phyloP scores from a whole-genome alignment of 2,797 vertebrate species.

The Discoglossus pictus region DNA sequence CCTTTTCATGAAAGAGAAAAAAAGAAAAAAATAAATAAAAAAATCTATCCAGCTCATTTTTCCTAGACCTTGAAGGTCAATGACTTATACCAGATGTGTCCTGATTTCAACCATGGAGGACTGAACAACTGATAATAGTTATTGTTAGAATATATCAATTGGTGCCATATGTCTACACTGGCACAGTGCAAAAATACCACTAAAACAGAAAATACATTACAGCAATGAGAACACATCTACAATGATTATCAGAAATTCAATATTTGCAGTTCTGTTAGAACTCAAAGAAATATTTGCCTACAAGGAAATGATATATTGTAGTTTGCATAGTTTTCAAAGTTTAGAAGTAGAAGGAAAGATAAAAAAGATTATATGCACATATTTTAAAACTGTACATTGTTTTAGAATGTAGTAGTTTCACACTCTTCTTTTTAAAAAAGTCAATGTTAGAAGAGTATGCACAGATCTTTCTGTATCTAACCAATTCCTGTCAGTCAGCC shows the following conservation, averaged over 20 bases:
- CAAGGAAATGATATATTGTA: too few species aligned
- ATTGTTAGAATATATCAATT: constrained; percentile 65
- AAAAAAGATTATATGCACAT: too few species aligned
- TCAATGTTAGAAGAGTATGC: too few species aligned
- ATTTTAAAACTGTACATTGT: too few species aligned
- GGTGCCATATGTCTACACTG: constrained; percentile 59
- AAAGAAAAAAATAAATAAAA: constrained; percentile 40
- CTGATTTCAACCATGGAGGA: constrained; percentile 62
- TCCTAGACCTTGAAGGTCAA: constrained; percentile 78
- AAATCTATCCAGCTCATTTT: constrained; percentile 63
- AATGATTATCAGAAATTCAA: not conserved
- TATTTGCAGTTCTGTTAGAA: not conserved
- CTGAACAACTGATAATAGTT: constrained; percentile 59
- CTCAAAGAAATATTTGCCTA: constrained; percentile 7
- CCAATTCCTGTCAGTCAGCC: too few species aligned
- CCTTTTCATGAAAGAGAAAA: too few species aligned
- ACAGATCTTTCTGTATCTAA: too few species aligned
- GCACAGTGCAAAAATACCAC: constrained; percentile 27
- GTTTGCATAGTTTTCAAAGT: too few species aligned
- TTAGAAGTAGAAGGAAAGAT: too few species aligned
- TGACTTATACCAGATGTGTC: constrained; percentile 75
- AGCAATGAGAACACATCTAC: not conserved
- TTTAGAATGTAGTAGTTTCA: too few species aligned
- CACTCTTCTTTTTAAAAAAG: too few species aligned
- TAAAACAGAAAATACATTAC: not conserved